Base-by-base conservation (phyloP, 2,797 vertebrate species). In the Sciaenops ocellatus region DNA sequence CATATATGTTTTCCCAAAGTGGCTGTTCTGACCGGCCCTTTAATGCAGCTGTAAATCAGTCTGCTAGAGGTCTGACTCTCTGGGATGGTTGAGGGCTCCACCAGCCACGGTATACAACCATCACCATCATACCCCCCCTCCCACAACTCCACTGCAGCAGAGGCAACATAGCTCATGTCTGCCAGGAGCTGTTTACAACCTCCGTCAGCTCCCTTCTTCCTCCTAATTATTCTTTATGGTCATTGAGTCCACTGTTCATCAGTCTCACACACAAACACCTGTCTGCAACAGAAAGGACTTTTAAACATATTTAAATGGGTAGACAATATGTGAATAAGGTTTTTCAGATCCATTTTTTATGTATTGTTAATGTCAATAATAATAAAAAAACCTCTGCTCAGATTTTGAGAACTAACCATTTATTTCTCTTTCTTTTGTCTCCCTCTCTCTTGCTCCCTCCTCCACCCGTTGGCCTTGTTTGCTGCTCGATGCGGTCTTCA, bases 401-500 rank as follows among this genome's bases (percentile, higher is more conserved):
- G 18, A 69, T 54, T 61, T n/a, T 71, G 34, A 20, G 30, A 71
- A 17, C 51, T 86, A 52, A 91, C 44, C 34, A 2, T 75, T 67
- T 86, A 26, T 84, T 60, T 63, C 69, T 90, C 70, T 44, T 71
- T 93, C 72, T 47, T 18, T 41, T 69, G 47, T 85, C 78, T 87
- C 69, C 15, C 76, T 93, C 61, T 63, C 22, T 60, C 46, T 63
- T 48, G 26, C 55, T 22, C 57, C 24, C 6, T 62, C 28, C 8
- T 48, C 69, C 46, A 18, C 18, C 41, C 5, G 0, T 38, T 12
- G 57, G 6, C 44, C 50, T 30, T 30, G 51, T 64, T 41, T 51
- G 24, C 78, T 60, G 51, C 64, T 59, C 51, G 71, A 59, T 86
- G 80, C 86, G 79, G 90, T 83, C 95, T 87, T 79, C 92, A 99